These are phyloP conservation scores for Pangasius djambal DNA, from an alignment of 2,797 vertebrate species.

Conservation along the genomic window DNA sequence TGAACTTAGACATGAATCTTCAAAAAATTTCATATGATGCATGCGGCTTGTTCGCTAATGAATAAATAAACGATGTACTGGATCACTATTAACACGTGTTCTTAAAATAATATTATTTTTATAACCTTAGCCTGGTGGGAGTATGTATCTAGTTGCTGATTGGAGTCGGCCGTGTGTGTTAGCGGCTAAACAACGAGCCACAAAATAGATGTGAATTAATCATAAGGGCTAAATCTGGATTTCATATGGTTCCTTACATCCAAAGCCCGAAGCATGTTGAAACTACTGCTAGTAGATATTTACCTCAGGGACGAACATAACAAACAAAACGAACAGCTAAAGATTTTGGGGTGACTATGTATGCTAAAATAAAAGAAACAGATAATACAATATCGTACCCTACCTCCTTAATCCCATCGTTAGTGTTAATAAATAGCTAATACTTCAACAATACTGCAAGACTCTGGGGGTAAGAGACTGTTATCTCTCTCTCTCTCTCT, in stretches of 20 bases:
- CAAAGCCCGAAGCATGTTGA: not conserved
- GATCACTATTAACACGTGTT: not conserved
- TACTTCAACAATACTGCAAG: too few species aligned
- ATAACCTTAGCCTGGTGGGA: not conserved
- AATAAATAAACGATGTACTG: too few species aligned
- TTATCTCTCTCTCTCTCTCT: too few species aligned
- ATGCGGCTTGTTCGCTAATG: not conserved
- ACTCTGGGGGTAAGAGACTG: too few species aligned
- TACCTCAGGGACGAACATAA: too few species aligned
- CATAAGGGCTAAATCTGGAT: not conserved
- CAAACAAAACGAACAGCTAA: slow-evolving; percentile 1
- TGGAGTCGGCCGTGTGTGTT: not conserved
- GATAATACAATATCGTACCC: too few species aligned
- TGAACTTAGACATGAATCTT: not conserved
- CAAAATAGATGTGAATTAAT: not conserved
- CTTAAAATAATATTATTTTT: not conserved
- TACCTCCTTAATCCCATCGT: too few species aligned
- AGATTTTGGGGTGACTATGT: not conserved
- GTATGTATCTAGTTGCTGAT: not conserved
- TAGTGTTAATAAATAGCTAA: too few species aligned
- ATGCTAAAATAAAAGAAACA: not conserved
- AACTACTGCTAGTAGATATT: not conserved
- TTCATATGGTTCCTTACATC: not conserved
- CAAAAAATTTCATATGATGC: not conserved
- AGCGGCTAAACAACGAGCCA: not conserved